A percentile compares a stretch with the other conserved stretches of the same genome.
Conservation (phyloP, 2,888 invertebrate genomes). For the Athrips mouffetella region DNA sequence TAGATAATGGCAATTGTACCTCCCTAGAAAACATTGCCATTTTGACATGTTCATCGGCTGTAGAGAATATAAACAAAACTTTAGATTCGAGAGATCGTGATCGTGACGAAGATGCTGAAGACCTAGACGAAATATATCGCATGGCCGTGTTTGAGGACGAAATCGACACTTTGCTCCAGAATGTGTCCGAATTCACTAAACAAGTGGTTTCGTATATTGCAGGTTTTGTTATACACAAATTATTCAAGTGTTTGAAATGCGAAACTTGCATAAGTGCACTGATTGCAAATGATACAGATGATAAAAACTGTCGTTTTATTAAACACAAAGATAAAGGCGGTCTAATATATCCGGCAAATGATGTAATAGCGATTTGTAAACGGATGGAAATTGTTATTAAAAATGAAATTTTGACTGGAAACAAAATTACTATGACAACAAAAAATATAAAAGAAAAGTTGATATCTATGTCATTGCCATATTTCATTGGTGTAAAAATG, state of each 20-base stretch:
- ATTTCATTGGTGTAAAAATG: too few relatives aligned
- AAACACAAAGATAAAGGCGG: background rate
- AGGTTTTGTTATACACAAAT: background rate
- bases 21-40: background rate
- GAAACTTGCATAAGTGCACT: background rate
- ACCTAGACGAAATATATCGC: background rate
- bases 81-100: background rate
- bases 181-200: background rate
- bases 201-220: conserved; percentile 1
- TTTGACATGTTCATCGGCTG: background rate
- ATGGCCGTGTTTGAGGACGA: background rate
- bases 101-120: too few relatives aligned
- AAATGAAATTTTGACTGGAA: background rate
- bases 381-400: background rate
- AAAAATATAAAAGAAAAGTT: background rate
- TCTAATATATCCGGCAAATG: background rate
- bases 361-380: background rate
- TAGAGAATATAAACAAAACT: background rate
- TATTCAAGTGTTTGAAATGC: background rate
- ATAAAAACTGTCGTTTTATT: background rate
- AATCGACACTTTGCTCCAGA: too few relatives aligned
- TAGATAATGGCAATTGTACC: background rate
- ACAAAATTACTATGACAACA: background rate
- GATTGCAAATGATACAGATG: background rate
- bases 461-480: background rate